Evolutionary conservation across 2,888 invertebrate genomes (phyloP).

Genomic region (Tetragonula carbonaria): DNA sequence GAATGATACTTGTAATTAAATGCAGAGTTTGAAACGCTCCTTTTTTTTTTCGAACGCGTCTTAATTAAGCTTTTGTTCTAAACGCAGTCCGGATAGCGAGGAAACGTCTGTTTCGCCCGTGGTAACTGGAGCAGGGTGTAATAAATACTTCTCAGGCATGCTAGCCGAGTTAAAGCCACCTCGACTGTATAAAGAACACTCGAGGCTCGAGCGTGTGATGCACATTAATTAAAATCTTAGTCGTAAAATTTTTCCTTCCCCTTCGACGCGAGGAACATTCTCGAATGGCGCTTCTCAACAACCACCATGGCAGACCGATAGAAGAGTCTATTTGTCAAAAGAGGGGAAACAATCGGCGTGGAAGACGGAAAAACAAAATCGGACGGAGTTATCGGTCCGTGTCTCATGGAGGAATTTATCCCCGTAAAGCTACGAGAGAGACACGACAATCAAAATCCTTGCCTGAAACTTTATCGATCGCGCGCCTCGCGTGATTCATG

Average conservation of each 20-base stretch:
- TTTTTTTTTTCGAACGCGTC: not conserved
- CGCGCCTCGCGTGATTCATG: conserved; percentile 55
- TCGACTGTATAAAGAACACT: not conserved
- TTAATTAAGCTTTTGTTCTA: conserved; percentile 30
- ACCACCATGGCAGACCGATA: not conserved
- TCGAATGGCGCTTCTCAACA: not conserved
- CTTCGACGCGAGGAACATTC: not conserved
- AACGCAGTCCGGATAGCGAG: not conserved
- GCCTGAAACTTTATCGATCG: conserved; percentile 59
- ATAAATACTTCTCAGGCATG: conserved; percentile 27
- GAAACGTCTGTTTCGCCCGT: conserved; percentile 7
- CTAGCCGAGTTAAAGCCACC: not conserved
- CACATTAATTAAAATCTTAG: conserved; percentile 41
- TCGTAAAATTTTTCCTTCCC: not conserved
- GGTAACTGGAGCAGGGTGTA: conserved; percentile 20
- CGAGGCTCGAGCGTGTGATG: not conserved
- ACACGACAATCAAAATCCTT: conserved; percentile 54
- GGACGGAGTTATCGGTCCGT: conserved; percentile 7
- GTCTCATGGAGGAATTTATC: conserved; percentile 26
- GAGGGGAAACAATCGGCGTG: not conserved
- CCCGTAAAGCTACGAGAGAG: conserved; percentile 13
- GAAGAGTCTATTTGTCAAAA: conserved; percentile 20
- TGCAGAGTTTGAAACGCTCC: not conserved
- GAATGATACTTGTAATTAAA: not conserved
- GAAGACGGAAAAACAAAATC: conserved; percentile 5